phyloP scores from a whole-genome alignment of 2,888 invertebrate genomes.

The Oscheius sp. region DNA sequence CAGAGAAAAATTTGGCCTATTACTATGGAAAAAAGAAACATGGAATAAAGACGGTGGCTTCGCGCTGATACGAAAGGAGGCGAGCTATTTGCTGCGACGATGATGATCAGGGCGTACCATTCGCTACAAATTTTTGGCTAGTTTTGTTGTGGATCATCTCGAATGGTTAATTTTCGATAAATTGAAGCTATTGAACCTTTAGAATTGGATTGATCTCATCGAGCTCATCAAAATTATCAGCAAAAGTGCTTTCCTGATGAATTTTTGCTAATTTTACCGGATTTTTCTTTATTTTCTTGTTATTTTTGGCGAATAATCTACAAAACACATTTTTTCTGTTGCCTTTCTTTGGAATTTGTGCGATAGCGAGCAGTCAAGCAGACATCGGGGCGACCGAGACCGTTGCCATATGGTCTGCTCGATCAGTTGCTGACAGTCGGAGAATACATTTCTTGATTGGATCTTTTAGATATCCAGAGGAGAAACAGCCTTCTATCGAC shows the following conservation, averaged over 20 bases:
- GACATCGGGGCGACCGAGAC: conserved; percentile 21
- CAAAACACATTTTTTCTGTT: not conserved
- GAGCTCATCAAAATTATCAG: not conserved
- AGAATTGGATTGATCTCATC: not conserved
- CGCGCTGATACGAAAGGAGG: no score
- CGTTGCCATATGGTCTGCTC: conserved; percentile 12
- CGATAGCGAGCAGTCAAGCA: conserved; percentile 18
- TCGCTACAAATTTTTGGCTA: no score
- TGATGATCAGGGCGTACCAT: no score
- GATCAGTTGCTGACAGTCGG: conserved; percentile 1
- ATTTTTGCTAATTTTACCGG: not conserved
- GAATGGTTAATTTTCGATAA: no score
- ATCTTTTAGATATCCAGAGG: not conserved
- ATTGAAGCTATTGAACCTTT: no score
- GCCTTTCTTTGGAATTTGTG: conserved; percentile 24
- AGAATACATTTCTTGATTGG: not conserved
- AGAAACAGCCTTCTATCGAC: not conserved
- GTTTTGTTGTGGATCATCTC: no score
- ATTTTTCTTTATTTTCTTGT: not conserved
- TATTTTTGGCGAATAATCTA: not conserved
- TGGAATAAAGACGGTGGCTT: no score
- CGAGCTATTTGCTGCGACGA: no score
- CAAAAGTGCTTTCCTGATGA: not conserved
- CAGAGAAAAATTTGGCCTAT: no score
- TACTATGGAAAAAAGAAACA: no score